Base-by-base conservation (phyloP, 2,113 vertebrate species). In the Petroica traversi region DNA sequence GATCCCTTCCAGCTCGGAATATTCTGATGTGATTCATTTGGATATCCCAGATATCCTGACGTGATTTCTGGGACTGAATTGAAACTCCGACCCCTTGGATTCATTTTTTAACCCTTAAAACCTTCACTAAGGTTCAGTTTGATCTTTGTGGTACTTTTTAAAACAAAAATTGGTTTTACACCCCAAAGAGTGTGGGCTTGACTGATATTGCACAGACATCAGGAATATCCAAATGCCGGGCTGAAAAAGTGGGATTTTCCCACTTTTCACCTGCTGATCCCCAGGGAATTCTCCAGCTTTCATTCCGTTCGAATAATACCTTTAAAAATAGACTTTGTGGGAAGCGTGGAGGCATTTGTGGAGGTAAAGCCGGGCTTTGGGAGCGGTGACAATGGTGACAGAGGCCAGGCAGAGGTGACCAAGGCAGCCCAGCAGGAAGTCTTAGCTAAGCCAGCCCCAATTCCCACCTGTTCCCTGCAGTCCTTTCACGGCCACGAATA, bases 401-500 rank as follows among this genome's bases (percentile, higher is more conserved):
- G 71, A 51, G 69, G 40, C 55, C 81, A 6, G 29, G 61, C 68
- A 61, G 73, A 81, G 80, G 78, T 64, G 94, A 38, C 25, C 78
- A 48, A 34, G 55, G 29, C 1, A 80, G 48, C 86, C 12, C 38
- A 76, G 85, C 85, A 96, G 93, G 93, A 95, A 92, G 88, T 29
- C 36, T 71, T 23, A 33, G 76, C 90, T 80, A 40, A 93, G 85
- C 78, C 58, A 40, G 66, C 77, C 89, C 76, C 69, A 24, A 19
- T 43, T 88, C 66, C 59, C 96, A 97, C 95, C 96, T 97, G 97
- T 92, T 8, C 41, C 87, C 88, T 34, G 71, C 83, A 67, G 76
- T 95, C 94, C 78, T 54, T 96, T 82, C 77, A 23, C 82, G 14
- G 95, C 40, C 90, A 73, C 95, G 83, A 71, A 95, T 91, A 95